Base-by-base conservation (phyloP, 2,888 invertebrate species). In the Electrophaes corylata region DNA sequence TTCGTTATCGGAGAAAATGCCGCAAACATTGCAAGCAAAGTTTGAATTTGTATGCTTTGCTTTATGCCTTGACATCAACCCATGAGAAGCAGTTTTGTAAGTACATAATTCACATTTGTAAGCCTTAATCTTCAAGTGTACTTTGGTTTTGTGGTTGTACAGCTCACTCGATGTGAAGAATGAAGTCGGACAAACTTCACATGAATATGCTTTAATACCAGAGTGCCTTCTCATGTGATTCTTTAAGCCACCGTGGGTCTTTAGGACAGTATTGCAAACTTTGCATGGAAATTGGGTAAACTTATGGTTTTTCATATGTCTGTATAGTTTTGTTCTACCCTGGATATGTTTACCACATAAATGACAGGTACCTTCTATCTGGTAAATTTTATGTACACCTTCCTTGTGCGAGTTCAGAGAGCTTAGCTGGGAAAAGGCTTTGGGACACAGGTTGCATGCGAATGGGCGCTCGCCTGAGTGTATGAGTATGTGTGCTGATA, bases 401-500 rank as follows among this genome's bases (percentile, higher is more conserved):
- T 89, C 88, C 54, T 76, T 76, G 52, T 90, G 90, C 0, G 68
- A 60, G 31, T 79, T 73, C 0, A 89, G 66, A 0, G 85, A 80
- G 19, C 81, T 75, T 0, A 70, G 72, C 53, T 91, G 90, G 0
- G 84, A 79, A 29, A 78, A 90, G 1, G 65, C 60, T 44, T 72
- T 82, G 0, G 54, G 57, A 53, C 90, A 91, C 16, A 81, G 59
- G 1, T 79, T 67, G 64, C 90, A 90, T 49, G 73, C 54, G 51
- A 51, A 84, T 0, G 84, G 83, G n/a, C 76, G 67, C 1, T 82
- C 83, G 0, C 90, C 88, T 0, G 73, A 82, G 46, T 90, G 90
- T 19, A 64, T 74, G 0, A 75, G 66, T 5, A 76, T 66, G 64
- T 91, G 90, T 0, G 74, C 61, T 6, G 72, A 64, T 11, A 48